These are phyloP conservation scores for Origma solitaria DNA, from an alignment of 2,113 vertebrate species.

Conservation along the genomic window DNA sequence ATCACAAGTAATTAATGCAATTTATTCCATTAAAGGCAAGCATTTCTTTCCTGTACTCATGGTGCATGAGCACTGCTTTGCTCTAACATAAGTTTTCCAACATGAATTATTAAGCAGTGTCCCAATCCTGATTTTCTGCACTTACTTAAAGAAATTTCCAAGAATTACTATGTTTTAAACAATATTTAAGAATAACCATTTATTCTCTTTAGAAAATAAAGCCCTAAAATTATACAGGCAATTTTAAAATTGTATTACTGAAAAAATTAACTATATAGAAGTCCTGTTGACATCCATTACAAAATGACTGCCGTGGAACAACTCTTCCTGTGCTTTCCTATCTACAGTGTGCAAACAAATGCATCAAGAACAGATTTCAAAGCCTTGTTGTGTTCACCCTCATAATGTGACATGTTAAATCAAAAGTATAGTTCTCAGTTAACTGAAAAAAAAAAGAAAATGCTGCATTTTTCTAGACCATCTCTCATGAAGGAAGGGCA, in stretches of 20 bases:
- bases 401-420: neutral
- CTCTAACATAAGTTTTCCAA: neutral
- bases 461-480: neutral
- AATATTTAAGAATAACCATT: neutral
- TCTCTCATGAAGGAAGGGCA: neutral
- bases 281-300: neutral
- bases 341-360: neutral
- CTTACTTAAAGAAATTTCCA: neutral
- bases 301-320: fast-evolving
- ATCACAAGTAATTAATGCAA: neutral
- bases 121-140: neutral
- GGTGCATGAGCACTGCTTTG: neutral
- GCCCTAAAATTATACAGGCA: neutral
- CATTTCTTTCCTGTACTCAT: neutral
- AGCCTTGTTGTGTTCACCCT: neutral
- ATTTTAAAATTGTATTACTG: neutral
- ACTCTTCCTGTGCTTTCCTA: neutral
- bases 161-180: neutral
- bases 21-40: neutral
- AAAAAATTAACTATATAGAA: neutral
- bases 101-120: neutral
- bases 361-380: neutral
- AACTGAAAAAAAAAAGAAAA: neutral
- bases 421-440: neutral
- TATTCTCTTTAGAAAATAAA: neutral